Evolutionary conservation across 2,888 invertebrate genomes (phyloP), one percentile per base, ranked within the genome.

Genomic region (Isoperla grammatica): DNA sequence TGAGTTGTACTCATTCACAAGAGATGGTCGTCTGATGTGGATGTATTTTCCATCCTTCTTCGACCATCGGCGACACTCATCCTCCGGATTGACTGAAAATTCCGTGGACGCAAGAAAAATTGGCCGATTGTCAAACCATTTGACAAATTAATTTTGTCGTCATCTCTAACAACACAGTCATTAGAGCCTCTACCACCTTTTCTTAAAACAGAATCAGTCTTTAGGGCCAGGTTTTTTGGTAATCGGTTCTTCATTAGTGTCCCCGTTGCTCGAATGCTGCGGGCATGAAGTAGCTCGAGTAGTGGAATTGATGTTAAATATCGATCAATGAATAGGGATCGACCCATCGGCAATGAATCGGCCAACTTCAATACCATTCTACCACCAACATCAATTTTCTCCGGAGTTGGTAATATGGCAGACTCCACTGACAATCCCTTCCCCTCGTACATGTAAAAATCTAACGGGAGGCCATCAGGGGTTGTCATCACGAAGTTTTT

Each of bases 101-200:
- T 56, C n/a, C 22, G 39, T 56, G 13, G 61, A 59, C n/a, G 54
- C 56, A 40, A 63, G 17, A 22, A 39, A 17, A 35, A 62, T 39
- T 23, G 59, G 17, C 29, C 48, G 53, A 53, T 62, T 63, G 35
- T 62, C 61, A 39, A 29, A 62, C 56, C 61, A 63, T 57, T 63
- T 58, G 8, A 61, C 49, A 13, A 61, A 9, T 45, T 45, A 15
- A 50, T n/a, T 35, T 45, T 46, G 22, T 13, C 54, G 23, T 62
- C 62, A 13, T n/a, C 39, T 22, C 45, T 12, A 57, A 15, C 40
- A 15, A 29, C 29, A 29, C 29, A 29, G 29, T 29, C 29, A 8
- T 29, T 29, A 4, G 22, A 29, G 15, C 60, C 56, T 20, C 60
- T 50, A 17, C 57, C 17, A 46, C 12, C 11, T 29, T 35, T 29